Evolutionary conservation across 1,140 invertebrate species (phyloP).

Genomic region (Chelonus insularis): DNA sequence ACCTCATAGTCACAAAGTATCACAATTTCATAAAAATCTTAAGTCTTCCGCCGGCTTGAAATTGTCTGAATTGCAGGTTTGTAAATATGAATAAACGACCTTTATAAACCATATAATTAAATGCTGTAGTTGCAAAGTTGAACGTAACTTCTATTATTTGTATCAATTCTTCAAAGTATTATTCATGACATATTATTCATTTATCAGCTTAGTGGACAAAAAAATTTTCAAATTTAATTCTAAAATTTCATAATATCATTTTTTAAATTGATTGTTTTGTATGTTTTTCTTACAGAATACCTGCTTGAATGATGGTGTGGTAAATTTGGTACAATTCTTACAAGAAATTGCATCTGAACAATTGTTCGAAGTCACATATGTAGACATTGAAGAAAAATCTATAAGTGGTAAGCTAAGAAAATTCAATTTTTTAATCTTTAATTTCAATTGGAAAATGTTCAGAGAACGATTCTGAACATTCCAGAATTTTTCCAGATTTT

Average conservation of each 20-base stretch:
- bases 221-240: no score
- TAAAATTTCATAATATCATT: slow-evolving; percentile 14
- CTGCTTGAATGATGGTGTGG: slow-evolving; percentile 72
- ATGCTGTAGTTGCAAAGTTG: no score
- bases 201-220: no score
- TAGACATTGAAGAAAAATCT: slow-evolving; percentile 90
- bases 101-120: no score
- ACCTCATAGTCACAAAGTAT: slow-evolving; percentile 85
- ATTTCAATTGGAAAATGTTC: no score
- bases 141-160: no score
- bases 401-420: slow-evolving; percentile 63
- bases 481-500: no score
- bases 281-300: slow-evolving; percentile 66
- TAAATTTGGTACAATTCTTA: slow-evolving; percentile 85
- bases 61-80: slow-evolving; percentile 82
- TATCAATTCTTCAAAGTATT: no score
- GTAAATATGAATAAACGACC: no score
- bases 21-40: slow-evolving; percentile 90
- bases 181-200: no score
- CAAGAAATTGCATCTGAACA: slow-evolving; percentile 89
- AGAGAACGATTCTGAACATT: no score
- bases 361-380: slow-evolving; percentile 91
- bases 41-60: slow-evolving; percentile 82
- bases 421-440: no score
- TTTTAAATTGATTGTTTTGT: slow-evolving; percentile 12